Percentiles rank a stretch among this genome's conserved stretches.
phyloP scores from a whole-genome alignment of 1,140 invertebrate species.

The Colletes gigas region DNA sequence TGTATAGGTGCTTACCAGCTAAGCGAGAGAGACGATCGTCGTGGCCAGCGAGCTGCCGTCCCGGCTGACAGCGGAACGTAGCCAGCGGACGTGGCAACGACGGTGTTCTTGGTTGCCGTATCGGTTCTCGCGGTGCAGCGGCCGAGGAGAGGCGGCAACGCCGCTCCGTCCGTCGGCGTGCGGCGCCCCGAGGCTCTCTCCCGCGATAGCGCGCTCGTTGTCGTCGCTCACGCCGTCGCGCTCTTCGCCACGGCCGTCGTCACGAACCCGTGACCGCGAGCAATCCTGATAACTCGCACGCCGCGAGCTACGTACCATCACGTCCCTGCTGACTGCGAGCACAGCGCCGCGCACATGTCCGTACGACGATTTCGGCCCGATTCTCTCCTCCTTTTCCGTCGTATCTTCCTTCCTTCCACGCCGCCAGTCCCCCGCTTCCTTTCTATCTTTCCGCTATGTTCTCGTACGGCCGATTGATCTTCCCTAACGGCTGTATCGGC shows the following conservation, averaged over 20 bases:
- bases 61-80: conserved; percentile 57
- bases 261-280: conserved; percentile 52
- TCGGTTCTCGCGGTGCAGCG: conserved; percentile 54
- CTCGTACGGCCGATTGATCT: background rate
- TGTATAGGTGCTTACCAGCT: conserved; percentile 42
- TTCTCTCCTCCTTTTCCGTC: background rate
- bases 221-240: conserved; percentile 55
- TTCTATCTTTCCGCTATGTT: background rate
- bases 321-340: conserved; percentile 48
- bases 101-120: conserved; percentile 51
- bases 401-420: background rate
- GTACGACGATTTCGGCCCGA: conserved; percentile 44
- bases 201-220: conserved; percentile 53
- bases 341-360: conserved; percentile 49
- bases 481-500: background rate
- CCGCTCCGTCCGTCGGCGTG: conserved; percentile 56
- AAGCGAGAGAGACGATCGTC: conserved; percentile 46
- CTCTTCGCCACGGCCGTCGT: conserved; percentile 30
- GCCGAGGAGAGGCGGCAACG: conserved; percentile 59
- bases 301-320: conserved; percentile 58
- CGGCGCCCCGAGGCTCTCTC: conserved; percentile 56
- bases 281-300: conserved; percentile 52
- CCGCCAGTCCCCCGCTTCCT: background rate
- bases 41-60: conserved; percentile 51
- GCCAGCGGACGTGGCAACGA: conserved; percentile 58